Conservation (phyloP, 2,797 vertebrate genomes). For the Decapterus maruadsi region DNA sequence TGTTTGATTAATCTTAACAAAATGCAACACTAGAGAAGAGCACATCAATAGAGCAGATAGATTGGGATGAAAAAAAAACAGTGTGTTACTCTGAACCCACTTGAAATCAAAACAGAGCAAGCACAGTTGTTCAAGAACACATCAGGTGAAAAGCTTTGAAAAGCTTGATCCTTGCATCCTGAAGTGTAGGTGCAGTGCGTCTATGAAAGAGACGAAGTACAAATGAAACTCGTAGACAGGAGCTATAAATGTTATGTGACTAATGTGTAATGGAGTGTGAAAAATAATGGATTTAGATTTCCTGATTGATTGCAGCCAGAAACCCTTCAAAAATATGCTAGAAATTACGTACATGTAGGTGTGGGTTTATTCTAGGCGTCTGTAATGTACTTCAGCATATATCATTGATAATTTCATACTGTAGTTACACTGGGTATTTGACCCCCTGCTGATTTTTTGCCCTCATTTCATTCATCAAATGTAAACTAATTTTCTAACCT, state of each 20-base stretch:
- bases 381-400: not conserved
- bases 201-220: not conserved
- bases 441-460: no score
- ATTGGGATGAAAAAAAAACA: not conserved
- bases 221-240: slow-evolving; percentile 5
- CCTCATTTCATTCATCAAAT: no score
- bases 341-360: not conserved
- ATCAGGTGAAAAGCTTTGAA: not conserved
- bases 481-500: no score
- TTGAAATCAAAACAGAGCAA: not conserved
- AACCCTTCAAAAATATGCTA: not conserved
- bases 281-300: slow-evolving; percentile 3
- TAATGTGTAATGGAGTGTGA: not conserved
- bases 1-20: not conserved
- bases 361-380: not conserved
- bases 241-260: not conserved
- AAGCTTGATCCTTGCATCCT: not conserved
- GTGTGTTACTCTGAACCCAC: not conserved
- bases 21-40: not conserved
- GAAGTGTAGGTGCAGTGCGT: not conserved
- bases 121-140: not conserved
- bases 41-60: not conserved
- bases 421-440: no score
- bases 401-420: not conserved
- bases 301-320: not conserved